phyloP scores from a whole-genome alignment of 2,888 invertebrate genomes.

The Scotopteryx bipunctaria region DNA sequence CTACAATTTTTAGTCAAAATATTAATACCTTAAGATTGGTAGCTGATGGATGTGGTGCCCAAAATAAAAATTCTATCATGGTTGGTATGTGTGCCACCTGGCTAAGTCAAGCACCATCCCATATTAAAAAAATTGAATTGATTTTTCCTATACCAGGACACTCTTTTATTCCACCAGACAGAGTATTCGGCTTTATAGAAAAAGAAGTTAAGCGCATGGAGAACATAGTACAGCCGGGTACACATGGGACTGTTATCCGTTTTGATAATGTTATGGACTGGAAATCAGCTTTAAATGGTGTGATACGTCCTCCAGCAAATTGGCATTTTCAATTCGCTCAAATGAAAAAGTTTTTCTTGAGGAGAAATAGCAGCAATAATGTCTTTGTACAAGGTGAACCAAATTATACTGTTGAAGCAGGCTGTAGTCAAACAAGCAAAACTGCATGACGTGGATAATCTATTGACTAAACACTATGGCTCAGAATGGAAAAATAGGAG shows the following conservation, averaged over 20 bases:
- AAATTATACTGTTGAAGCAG: no score
- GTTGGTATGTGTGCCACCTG: conserved; percentile 37
- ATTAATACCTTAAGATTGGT: conserved; percentile 32
- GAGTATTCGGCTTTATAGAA: conserved; percentile 34
- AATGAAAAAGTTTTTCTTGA: conserved; percentile 26
- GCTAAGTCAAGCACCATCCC: conserved; percentile 26
- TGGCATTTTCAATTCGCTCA: conserved; percentile 33
- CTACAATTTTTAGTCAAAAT: conserved; percentile 20
- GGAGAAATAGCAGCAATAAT: conserved; percentile 22
- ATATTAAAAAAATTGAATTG: conserved; percentile 28
- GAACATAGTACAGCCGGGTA: conserved; percentile 22
- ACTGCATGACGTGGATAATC: no score
- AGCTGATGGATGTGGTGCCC: conserved; percentile 38
- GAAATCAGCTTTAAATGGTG: conserved; percentile 11
- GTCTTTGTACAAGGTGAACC: conserved; percentile 16
- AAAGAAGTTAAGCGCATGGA: conserved; percentile 29
- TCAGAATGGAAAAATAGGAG: no score
- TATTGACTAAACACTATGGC: no score
- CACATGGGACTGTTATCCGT: conserved; percentile 16
- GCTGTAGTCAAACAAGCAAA: no score
- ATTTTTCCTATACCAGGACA: conserved; percentile 38
- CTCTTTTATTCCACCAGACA: conserved; percentile 37
- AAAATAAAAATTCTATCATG: conserved; percentile 40
- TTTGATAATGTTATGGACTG: conserved; percentile 9
- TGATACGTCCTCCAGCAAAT: conserved; percentile 26